Base-by-base conservation (phyloP, 2,888 invertebrate species). In the Seladonia tumulorum region DNA sequence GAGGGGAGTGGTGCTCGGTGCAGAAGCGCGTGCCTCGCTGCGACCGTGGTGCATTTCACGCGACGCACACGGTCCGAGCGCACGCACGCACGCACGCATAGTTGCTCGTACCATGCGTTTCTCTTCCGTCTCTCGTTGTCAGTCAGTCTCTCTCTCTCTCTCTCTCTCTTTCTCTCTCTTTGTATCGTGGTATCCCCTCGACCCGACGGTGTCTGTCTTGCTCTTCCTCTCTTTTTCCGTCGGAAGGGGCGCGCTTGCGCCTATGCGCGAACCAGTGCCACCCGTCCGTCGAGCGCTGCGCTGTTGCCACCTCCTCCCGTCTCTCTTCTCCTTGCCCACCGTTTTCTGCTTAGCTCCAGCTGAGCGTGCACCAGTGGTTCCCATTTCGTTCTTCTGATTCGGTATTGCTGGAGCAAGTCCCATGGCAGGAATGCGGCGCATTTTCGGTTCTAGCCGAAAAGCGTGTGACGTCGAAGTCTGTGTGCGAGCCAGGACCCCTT, bases 231-330 rank as follows among this genome's bases (percentile, higher is more conserved):
- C 79, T 79, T 76, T 76, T 84, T 82, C 86, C 83, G 76, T 86
- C 78, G 81, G 77, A 81, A 73, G 79, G 68, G 77, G 77, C 70
- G 75, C 86, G 88, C 81, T 82, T 87, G 80, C 85, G 87, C 85
- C 85, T 87, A 87, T 87, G 88, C 57, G 45, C 80, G 83, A 91
- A 91, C 88, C 91, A 89, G 87, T 91, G 90, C 90, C 90, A 91
- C 91, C 86, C 92, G 92, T 91, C 87, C 87, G 90, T 91, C 90
- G 92, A 90, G 89, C 88, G 87, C 86, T 86, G 93, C 93, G 94
- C 93, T 93, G 94, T 94, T 94, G 94, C 94, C 94, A 91, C 91
- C 92, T 93, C 91, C 81, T 88, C 91, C 90, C 88, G 90, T 66
- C 66, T 86, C 87, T 86, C 87, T 89, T 86, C 90, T 89, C 89